Evolutionary conservation across 2,888 invertebrate genomes (phyloP).

Genomic region (Lissonota sp.): DNA sequence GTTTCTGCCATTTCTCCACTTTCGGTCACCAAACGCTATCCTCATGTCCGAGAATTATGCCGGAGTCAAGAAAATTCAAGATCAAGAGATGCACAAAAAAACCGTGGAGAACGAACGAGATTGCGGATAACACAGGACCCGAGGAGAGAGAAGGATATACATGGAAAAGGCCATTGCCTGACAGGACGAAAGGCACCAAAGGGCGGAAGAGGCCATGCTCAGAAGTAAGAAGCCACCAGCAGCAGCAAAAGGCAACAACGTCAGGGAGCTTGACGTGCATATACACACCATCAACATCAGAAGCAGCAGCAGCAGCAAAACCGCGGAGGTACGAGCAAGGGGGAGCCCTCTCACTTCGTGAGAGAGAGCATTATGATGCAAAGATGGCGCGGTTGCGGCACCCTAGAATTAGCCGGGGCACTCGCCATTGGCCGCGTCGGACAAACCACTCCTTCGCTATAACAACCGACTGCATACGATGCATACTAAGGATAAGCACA

Average conservation of each 20-base stretch:
- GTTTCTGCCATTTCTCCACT: conserved; percentile 44
- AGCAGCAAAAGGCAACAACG: conserved; percentile 56
- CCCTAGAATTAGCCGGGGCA: conserved; percentile 84
- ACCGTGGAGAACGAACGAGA: background rate
- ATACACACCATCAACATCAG: conserved; percentile 12
- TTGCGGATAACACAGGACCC: background rate
- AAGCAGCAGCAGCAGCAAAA: conserved; percentile 45
- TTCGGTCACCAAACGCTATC: conserved; percentile 29
- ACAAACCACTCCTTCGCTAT: conserved; percentile 83
- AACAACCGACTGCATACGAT: conserved; percentile 84
- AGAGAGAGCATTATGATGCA: conserved; percentile 82
- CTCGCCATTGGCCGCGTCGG: conserved; percentile 83
- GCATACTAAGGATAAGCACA: conserved; percentile 83
- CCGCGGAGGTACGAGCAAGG: conserved; percentile 67
- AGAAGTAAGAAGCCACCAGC: conserved; percentile 62
- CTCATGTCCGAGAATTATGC: background rate
- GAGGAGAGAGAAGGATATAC: conserved; percentile 46
- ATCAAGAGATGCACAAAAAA: conserved; percentile 52
- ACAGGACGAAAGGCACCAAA: conserved; percentile 32
- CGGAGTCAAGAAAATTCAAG: conserved; percentile 45
- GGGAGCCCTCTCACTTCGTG: conserved; percentile 75
- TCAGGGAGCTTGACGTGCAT: conserved; percentile 46
- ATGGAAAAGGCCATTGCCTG: conserved; percentile 65
- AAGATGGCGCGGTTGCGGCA: conserved; percentile 83
- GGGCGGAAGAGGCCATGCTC: conserved; percentile 56